Conservation (phyloP, 2,888 invertebrate species). For the Beris morrisii region DNA sequence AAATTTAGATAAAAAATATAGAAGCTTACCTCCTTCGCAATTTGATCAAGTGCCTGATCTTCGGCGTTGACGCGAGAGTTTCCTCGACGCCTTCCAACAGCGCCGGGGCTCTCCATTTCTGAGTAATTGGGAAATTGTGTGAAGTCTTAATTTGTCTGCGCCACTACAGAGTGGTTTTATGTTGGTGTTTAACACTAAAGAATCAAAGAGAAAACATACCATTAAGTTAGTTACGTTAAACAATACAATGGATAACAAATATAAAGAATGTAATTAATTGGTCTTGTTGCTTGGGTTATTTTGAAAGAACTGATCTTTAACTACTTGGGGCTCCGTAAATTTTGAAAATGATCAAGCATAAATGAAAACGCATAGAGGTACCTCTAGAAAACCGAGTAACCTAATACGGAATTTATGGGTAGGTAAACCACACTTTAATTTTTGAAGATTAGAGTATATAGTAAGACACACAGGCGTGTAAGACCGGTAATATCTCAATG, state of each 20-base stretch:
- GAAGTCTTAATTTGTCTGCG: slow-evolving; percentile 23
- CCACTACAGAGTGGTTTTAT: slow-evolving; percentile 4
- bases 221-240: slow-evolving; percentile 22
- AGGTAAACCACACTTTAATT: no score
- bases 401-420: no score
- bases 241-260: background rate
- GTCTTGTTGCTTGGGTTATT: no score
- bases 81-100: slow-evolving; percentile 72
- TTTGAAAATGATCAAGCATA: no score
- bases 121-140: slow-evolving; percentile 29
- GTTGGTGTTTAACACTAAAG: slow-evolving; percentile 6
- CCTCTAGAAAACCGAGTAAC: no score
- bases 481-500: no score
- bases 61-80: slow-evolving; percentile 86
- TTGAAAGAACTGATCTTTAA: no score
- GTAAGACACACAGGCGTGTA: no score
- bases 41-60: slow-evolving; percentile 95
- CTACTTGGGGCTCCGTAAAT: no score
- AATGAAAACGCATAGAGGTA: no score
- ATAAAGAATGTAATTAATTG: background rate
- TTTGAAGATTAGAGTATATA: no score
- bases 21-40: slow-evolving; percentile 88
- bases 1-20: no score
- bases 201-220: slow-evolving; percentile 1
- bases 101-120: slow-evolving; percentile 53